These are phyloP conservation scores for Hippocampus mohnikei DNA, from an alignment of 2,113 vertebrate species.

Conservation along the genomic window DNA sequence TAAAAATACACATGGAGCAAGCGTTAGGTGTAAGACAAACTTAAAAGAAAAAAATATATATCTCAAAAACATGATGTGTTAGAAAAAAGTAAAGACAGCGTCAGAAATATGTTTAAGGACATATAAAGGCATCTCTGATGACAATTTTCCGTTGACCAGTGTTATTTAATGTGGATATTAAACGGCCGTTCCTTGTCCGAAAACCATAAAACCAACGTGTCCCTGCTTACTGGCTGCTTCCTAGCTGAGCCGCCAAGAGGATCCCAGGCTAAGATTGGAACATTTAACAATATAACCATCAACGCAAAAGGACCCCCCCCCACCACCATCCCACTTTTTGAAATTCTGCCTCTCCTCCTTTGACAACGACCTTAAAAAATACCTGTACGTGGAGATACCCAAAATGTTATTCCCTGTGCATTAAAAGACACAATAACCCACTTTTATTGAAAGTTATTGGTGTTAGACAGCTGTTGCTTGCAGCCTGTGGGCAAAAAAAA, in stretches of 20 bases:
- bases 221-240: constrained; percentile 69
- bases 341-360: neutral
- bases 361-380: neutral
- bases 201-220: constrained; percentile 62
- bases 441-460: constrained; percentile 39
- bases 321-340: neutral
- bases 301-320: constrained; percentile 7
- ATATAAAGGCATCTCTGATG: no score
- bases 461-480: constrained; percentile 63
- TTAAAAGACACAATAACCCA: constrained; percentile 36
- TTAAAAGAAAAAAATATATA: no score
- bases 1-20: no score
- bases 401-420: constrained; percentile 10
- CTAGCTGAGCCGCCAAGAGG: constrained; percentile 64
- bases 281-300: constrained; percentile 35
- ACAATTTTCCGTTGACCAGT: no score
- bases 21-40: no score
- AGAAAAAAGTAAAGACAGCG: no score
- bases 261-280: constrained; percentile 45
- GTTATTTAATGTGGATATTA: neutral
- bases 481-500: constrained; percentile 46
- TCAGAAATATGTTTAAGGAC: no score
- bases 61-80: no score
- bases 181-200: neutral
- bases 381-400: constrained; percentile 6